These are phyloP conservation scores for Luperina testacea DNA, from an alignment of 2,888 invertebrate species.

Conservation along the genomic window DNA sequence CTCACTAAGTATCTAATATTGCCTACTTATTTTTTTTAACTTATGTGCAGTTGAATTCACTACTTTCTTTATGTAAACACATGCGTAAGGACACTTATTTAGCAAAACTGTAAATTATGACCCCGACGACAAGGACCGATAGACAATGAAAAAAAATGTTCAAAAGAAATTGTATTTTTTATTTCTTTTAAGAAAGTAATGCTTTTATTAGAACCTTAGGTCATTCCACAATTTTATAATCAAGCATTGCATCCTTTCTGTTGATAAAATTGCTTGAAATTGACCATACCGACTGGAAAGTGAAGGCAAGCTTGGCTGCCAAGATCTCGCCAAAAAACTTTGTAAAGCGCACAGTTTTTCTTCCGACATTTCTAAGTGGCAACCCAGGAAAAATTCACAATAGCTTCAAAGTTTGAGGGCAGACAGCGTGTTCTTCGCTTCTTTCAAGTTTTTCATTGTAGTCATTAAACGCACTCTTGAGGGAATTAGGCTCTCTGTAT, in stretches of 20 bases:
- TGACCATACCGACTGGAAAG: constrained; percentile 20
- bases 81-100: not conserved
- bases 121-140: too few species aligned
- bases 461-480: constrained; percentile 74
- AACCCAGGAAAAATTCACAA: constrained; percentile 35
- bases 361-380: constrained; percentile 16
- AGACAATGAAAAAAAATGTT: too few species aligned
- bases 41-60: not conserved
- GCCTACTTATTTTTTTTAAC: not conserved
- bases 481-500: constrained; percentile 71
- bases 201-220: not conserved
- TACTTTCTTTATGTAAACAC: not conserved
- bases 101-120: not conserved
- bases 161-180: not conserved
- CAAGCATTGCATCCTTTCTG: constrained; percentile 8
- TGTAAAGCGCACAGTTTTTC: constrained; percentile 28
- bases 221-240: not conserved
- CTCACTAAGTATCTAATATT: not conserved
- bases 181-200: not conserved
- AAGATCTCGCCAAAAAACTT: constrained; percentile 38
- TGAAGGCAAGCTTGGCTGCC: constrained; percentile 17
- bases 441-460: constrained; percentile 69
- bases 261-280: constrained; percentile 36
- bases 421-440: constrained; percentile 51
- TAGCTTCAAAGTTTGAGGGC: constrained; percentile 36